Evolutionary conservation across 2,113 vertebrate species (phyloP).

Genomic region (Spermophilus dauricus): DNA sequence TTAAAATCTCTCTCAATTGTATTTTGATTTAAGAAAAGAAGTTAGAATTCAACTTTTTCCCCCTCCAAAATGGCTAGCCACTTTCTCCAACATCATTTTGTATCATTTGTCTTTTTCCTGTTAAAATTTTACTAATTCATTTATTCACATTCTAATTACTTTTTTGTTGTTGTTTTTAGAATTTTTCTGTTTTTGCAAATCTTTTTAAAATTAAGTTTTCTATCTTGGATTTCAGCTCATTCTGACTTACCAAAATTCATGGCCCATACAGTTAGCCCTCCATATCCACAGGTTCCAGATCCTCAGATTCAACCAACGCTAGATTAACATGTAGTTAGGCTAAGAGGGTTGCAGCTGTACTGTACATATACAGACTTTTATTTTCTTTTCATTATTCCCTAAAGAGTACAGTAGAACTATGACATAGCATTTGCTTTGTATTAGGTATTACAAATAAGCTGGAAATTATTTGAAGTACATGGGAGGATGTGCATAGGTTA

Average conservation of each 20-base stretch:
- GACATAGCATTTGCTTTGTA: no score
- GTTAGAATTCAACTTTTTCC: neutral
- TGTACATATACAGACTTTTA: no score
- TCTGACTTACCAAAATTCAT: neutral
- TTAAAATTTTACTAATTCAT: neutral
- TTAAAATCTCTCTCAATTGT: slow-evolving; percentile 17
- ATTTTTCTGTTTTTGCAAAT: neutral
- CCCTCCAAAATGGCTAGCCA: neutral
- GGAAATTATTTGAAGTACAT: no score
- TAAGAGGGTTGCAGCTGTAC: no score
- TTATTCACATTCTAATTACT: slow-evolving; percentile 11
- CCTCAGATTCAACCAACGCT: no score
- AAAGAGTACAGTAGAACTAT: no score
- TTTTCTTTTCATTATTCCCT: no score
- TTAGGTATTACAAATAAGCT: no score
- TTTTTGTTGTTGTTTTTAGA: neutral
- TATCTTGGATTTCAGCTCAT: neutral
- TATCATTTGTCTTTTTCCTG: neutral
- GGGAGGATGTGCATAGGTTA: no score
- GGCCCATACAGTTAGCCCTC: no score
- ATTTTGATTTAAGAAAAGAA: slow-evolving; percentile 36
- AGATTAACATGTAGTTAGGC: no score
- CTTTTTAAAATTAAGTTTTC: slow-evolving; percentile 41
- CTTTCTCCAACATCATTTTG: neutral
- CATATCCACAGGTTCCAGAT: no score